phyloP scores from a whole-genome alignment of 2,888 invertebrate species.

The Tubulanus polymorphus region DNA sequence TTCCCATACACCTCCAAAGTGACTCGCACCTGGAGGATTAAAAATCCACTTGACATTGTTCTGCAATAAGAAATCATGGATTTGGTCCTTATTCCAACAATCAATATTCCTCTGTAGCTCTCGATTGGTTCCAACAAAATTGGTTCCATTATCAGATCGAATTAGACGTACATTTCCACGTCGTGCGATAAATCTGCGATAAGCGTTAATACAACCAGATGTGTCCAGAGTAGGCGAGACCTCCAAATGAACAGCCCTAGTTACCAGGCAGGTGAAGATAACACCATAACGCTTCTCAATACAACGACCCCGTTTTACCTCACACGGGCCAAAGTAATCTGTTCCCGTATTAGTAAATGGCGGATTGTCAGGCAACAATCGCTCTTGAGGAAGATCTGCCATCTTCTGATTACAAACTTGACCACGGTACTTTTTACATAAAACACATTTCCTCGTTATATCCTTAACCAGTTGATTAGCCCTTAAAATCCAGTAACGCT shows the following conservation, averaged over 20 bases:
- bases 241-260: slow-evolving; percentile 16
- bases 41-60: not conserved
- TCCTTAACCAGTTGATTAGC: not conserved
- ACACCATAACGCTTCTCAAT: slow-evolving; percentile 17
- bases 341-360: slow-evolving; percentile 11
- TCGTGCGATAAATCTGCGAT: slow-evolving; percentile 13
- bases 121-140: slow-evolving; percentile 16
- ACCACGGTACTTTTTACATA: slow-evolving; percentile 10
- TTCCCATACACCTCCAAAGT: not conserved
- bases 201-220: slow-evolving; percentile 13
- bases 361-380: slow-evolving; percentile 6
- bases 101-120: slow-evolving; percentile 16
- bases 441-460: slow-evolving; percentile 5
- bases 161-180: slow-evolving; percentile 10
- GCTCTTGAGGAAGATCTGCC: slow-evolving; percentile 15
- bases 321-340: slow-evolving; percentile 17
- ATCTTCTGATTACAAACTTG: slow-evolving; percentile 10
- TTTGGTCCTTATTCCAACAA: slow-evolving; percentile 7
- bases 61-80: not conserved
- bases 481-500: slow-evolving; percentile 7
- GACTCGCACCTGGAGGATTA: not conserved
- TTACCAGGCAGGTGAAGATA: slow-evolving; percentile 16
- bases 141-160: slow-evolving; percentile 18
- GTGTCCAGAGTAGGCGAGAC: slow-evolving; percentile 12
- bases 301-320: slow-evolving; percentile 12